Conservation (phyloP, 2,888 invertebrate species). For the Catocala fraxini region DNA sequence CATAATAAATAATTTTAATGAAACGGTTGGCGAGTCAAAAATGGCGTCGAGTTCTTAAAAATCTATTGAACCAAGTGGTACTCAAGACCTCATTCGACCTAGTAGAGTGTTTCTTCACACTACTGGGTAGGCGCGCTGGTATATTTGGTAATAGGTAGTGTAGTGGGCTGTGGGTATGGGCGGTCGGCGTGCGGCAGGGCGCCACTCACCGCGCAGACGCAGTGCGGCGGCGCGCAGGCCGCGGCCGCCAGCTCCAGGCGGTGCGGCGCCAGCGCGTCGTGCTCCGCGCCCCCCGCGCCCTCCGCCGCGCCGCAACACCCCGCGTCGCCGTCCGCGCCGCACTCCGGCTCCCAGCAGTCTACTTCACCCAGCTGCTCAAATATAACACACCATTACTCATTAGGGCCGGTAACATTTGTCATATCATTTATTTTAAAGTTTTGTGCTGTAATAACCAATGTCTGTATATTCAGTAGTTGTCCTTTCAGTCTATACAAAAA, state of each 20-base stretch:
- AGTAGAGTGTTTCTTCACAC: too few relatives aligned
- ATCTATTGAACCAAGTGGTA: too few relatives aligned
- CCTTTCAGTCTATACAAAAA: too few relatives aligned
- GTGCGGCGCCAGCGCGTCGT: slow-evolving; percentile 88
- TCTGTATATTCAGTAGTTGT: too few relatives aligned
- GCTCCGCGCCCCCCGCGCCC: slow-evolving; percentile 78
- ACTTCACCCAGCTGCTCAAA: slow-evolving; percentile 92
- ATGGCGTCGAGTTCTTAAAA: too few relatives aligned
- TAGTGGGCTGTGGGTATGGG: background rate
- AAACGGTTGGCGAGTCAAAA: too few relatives aligned
- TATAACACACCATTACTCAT: slow-evolving; percentile 32
- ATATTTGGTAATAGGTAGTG: too few relatives aligned
- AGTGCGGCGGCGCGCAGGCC: slow-evolving; percentile 91
- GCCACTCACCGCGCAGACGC: slow-evolving; percentile 82
- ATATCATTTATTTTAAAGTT: too few relatives aligned
- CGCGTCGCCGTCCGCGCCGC: slow-evolving; percentile 90
- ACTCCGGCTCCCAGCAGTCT: slow-evolving; percentile 96
- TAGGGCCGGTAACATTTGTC: background rate
- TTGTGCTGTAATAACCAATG: too few relatives aligned
- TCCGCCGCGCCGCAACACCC: slow-evolving; percentile 89
- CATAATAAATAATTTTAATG: too few relatives aligned
- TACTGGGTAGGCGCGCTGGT: too few relatives aligned
- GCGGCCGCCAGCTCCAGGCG: slow-evolving; percentile 89
- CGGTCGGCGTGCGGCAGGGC: background rate
- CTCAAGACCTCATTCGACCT: too few relatives aligned